phyloP scores from a whole-genome alignment of 2,113 vertebrate genomes.

The Ranitomeya variabilis region DNA sequence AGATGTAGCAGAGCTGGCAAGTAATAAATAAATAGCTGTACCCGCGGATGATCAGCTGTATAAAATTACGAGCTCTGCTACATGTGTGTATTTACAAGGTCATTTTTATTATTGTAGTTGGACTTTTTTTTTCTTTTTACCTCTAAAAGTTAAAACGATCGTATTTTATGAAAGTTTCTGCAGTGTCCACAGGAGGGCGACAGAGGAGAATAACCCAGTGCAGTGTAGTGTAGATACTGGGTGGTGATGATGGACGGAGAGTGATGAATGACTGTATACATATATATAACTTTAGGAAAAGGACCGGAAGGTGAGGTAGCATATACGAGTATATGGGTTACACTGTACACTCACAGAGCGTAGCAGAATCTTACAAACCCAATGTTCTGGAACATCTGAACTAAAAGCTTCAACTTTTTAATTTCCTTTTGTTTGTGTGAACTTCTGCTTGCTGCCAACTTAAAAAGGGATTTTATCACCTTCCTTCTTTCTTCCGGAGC shows the following conservation, averaged over 20 bases:
- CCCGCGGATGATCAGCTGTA: too few relatives aligned
- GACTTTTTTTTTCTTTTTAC: too few relatives aligned
- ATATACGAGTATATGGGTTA: not conserved
- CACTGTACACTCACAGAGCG: not conserved
- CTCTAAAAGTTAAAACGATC: too few relatives aligned
- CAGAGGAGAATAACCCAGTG: not conserved
- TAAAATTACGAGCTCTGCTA: not conserved
- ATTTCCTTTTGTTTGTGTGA: too few relatives aligned
- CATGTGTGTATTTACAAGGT: not conserved
- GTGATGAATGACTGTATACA: not conserved
- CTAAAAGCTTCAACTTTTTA: not conserved
- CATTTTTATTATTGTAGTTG: too few relatives aligned
- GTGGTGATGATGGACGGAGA: conserved; percentile 40
- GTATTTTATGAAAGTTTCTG: not conserved
- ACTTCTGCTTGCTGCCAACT: not conserved
- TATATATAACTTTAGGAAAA: not conserved
- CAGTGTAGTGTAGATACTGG: not conserved
- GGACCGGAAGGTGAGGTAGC: conserved; percentile 24
- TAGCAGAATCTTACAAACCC: not conserved
- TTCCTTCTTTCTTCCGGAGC: too few relatives aligned
- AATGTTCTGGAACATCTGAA: not conserved
- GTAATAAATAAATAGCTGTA: too few relatives aligned
- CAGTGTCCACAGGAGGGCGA: conserved; percentile 3
- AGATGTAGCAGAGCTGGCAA: too few relatives aligned
- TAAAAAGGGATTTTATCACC: too few relatives aligned